phyloP scores from a whole-genome alignment of 1,140 invertebrate genomes.

The Drosophila burlai region DNA sequence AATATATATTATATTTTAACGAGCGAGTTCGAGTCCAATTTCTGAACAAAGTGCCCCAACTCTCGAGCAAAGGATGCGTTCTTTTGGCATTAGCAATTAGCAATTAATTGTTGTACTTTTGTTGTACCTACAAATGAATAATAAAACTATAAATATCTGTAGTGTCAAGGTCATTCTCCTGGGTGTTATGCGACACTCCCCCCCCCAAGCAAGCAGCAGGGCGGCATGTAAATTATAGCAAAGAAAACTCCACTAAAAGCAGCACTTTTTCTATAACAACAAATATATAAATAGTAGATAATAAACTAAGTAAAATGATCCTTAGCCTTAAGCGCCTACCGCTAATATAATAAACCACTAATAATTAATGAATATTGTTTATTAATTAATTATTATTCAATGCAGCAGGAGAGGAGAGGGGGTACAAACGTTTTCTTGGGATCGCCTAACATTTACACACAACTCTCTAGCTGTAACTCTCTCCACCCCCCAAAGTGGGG shows the following conservation, averaged over 20 bases:
- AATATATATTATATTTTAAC: slow-evolving; percentile 32
- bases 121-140: slow-evolving; percentile 31
- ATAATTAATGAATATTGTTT: slow-evolving; percentile 12
- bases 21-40: slow-evolving; percentile 21
- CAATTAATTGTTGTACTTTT: slow-evolving; percentile 56
- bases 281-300: not conserved
- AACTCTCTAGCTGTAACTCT: slow-evolving; percentile 11
- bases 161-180: too few species aligned
- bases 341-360: slow-evolving; percentile 29
- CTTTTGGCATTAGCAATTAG: slow-evolving; percentile 35
- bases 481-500: slow-evolving; percentile 25
- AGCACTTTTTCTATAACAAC: slow-evolving; percentile 39
- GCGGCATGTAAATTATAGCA: slow-evolving; percentile 59
- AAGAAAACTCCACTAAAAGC: slow-evolving; percentile 25
- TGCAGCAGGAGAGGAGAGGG: not conserved
- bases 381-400: not conserved
- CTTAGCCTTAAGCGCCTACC: slow-evolving; percentile 69
- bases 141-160: not conserved
- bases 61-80: slow-evolving; percentile 26
- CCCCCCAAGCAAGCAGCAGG: slow-evolving; percentile 2
- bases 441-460: slow-evolving; percentile 19
- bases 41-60: slow-evolving; percentile 20
- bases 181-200: not conserved
- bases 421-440: slow-evolving; percentile 18
- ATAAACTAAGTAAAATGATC: slow-evolving; percentile 34